Evolutionary conservation across 2,113 vertebrate species (phyloP).

Genomic region (Triplophysa siluroides): DNA sequence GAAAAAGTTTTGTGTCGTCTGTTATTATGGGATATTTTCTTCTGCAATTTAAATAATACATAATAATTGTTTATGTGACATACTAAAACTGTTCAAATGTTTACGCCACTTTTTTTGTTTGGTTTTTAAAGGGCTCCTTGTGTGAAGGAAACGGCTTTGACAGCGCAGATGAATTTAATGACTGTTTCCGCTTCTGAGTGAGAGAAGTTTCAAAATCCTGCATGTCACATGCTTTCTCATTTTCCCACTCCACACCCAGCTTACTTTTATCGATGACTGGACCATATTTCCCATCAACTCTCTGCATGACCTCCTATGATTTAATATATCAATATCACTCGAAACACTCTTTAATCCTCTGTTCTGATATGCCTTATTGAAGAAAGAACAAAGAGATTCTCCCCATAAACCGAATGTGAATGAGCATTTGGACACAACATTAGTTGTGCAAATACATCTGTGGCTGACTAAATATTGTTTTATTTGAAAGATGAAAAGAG

Average conservation of each 20-base stretch:
- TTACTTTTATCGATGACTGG: neutral
- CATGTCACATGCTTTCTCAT: slow-evolving; percentile 8
- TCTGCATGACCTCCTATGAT: neutral
- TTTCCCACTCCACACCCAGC: neutral
- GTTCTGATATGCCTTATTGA: slow-evolving; percentile 24
- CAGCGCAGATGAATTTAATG: slow-evolving; percentile 69
- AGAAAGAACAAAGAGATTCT: neutral
- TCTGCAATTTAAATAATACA: no score
- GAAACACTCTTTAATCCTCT: neutral
- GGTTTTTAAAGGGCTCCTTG: slow-evolving; percentile 69
- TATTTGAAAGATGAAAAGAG: neutral
- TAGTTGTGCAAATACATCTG: neutral
- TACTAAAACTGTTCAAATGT: neutral
- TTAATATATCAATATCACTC: neutral
- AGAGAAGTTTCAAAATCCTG: neutral
- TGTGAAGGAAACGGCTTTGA: slow-evolving; percentile 76
- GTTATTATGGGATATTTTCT: neutral
- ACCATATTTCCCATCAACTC: slow-evolving; percentile 29
- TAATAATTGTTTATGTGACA: neutral
- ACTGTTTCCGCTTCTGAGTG: slow-evolving; percentile 75
- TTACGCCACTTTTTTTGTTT: neutral
- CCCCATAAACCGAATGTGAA: slow-evolving; percentile 2
- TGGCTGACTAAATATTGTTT: no score
- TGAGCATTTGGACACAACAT: neutral
- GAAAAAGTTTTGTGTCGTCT: neutral